Evolutionary conservation across 2,113 vertebrate species (phyloP).

Genomic region (Xenopus borealis): DNA sequence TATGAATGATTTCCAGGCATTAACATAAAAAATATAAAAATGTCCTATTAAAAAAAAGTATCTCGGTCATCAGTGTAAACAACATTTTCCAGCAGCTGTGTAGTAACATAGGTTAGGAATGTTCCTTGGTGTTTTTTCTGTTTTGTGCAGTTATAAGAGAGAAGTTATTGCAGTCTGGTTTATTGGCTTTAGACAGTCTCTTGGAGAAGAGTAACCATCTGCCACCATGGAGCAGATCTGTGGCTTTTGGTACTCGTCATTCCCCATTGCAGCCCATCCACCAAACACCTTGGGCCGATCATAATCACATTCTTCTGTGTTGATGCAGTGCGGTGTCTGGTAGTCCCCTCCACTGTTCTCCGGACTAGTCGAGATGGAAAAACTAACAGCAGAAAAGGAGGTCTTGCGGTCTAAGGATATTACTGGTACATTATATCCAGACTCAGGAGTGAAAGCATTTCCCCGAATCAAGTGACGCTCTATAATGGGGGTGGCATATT

Average conservation of each 20-base stretch:
- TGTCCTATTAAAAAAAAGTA: not conserved
- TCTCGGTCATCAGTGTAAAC: slow-evolving; percentile 19
- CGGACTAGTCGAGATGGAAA: slow-evolving; percentile 42
- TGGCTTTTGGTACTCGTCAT: slow-evolving; percentile 62
- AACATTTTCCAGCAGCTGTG: slow-evolving; percentile 48
- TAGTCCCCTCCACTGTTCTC: slow-evolving; percentile 55
- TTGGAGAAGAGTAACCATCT: slow-evolving; percentile 67
- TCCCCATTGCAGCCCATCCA: slow-evolving; percentile 38
- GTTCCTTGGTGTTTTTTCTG: not conserved
- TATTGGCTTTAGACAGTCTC: slow-evolving; percentile 67
- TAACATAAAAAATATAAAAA: not conserved
- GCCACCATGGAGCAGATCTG: slow-evolving; percentile 40
- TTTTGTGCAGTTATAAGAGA: slow-evolving; percentile 53
- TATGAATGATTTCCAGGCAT: not conserved
- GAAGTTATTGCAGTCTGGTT: slow-evolving; percentile 62
- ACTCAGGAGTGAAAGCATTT: slow-evolving; percentile 59
- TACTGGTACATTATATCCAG: slow-evolving; percentile 66
- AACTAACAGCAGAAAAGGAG: slow-evolving; percentile 57
- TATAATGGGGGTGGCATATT: slow-evolving; percentile 84
- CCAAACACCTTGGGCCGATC: slow-evolving; percentile 66
- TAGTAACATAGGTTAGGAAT: not conserved
- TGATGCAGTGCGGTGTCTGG: slow-evolving; percentile 64
- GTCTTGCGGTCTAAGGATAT: slow-evolving; percentile 58
- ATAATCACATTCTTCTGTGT: slow-evolving; percentile 57
- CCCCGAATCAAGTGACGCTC: slow-evolving; percentile 68